These are phyloP conservation scores for Syngnathus scovelli DNA, from an alignment of 2,113 vertebrate genomes.

Conservation along the genomic window DNA sequence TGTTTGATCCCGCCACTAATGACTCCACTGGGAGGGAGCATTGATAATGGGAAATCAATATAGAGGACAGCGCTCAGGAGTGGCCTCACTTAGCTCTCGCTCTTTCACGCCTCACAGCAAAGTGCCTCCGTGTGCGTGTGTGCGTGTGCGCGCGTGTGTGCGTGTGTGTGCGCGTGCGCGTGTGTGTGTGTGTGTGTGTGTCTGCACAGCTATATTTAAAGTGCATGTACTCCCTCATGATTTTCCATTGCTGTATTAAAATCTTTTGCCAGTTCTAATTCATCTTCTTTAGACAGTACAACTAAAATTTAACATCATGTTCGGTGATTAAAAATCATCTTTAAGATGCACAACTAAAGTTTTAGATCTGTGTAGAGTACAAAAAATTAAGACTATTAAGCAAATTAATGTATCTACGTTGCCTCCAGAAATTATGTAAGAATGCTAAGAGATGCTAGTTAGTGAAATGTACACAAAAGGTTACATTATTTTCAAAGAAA, in stretches of 20 bases:
- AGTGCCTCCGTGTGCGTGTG: constrained; percentile 50
- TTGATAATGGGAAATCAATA: constrained; percentile 76
- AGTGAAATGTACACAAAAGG: not conserved
- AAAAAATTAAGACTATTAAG: not conserved
- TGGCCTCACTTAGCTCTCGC: constrained; percentile 69
- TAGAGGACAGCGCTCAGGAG: constrained; percentile 63
- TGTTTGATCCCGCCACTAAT: constrained; percentile 69
- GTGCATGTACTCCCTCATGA: not conserved
- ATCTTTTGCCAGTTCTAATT: not conserved
- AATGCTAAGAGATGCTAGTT: not conserved
- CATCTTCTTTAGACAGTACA: no score
- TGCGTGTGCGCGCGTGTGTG: constrained; percentile 18
- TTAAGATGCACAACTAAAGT: no score
- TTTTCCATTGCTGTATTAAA: not conserved
- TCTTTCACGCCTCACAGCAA: constrained; percentile 70
- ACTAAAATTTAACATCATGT: not conserved
- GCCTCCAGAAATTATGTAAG: not conserved
- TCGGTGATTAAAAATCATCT: no score
- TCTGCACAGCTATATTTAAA: constrained; percentile 1
- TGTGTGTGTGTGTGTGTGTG: constrained; percentile 30
- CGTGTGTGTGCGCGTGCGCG: constrained; percentile 30
- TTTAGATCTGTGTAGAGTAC: not conserved
- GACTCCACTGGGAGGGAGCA: constrained; percentile 67
- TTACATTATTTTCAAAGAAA: not conserved
- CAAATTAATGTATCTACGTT: not conserved